phyloP scores from a whole-genome alignment of 2,888 invertebrate species.

The Thecocarcelia acutangulata region DNA sequence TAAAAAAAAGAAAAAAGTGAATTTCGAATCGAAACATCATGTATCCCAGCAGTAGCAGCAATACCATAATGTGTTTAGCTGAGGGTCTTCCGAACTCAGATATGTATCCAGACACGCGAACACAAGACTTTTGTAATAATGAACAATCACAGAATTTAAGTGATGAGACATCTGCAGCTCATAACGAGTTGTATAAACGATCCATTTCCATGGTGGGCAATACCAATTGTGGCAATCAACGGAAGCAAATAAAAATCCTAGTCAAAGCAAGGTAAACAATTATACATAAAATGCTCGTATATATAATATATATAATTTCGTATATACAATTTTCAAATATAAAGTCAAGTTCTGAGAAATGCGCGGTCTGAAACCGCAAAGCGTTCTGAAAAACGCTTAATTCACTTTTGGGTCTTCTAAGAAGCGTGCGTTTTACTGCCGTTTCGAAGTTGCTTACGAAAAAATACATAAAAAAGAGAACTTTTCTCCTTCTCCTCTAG shows the following conservation, averaged over 20 bases:
- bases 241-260: constrained; percentile 52
- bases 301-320: too few relatives aligned
- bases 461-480: too few relatives aligned
- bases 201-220: constrained; percentile 50
- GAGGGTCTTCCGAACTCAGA: constrained; percentile 46
- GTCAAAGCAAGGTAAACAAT: constrained; percentile 68
- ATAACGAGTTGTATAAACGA: constrained; percentile 33
- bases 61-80: constrained; percentile 60
- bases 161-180: constrained; percentile 4
- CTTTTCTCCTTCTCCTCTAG: too few relatives aligned
- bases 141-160: not conserved
- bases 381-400: too few relatives aligned
- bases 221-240: constrained; percentile 13
- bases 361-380: too few relatives aligned
- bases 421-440: too few relatives aligned
- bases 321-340: too few relatives aligned
- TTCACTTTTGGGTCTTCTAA: too few relatives aligned
- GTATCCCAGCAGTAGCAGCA: constrained; percentile 44
- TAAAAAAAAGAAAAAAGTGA: not conserved
- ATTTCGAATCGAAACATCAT: constrained; percentile 12
- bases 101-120: constrained; percentile 6
- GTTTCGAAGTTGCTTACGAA: too few relatives aligned
- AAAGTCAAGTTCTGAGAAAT: too few relatives aligned
- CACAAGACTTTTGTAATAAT: constrained; percentile 1
- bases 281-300: too few relatives aligned